These are phyloP conservation scores for Lepas anatifera DNA, from an alignment of 2,888 invertebrate species.

Conservation along the genomic window DNA sequence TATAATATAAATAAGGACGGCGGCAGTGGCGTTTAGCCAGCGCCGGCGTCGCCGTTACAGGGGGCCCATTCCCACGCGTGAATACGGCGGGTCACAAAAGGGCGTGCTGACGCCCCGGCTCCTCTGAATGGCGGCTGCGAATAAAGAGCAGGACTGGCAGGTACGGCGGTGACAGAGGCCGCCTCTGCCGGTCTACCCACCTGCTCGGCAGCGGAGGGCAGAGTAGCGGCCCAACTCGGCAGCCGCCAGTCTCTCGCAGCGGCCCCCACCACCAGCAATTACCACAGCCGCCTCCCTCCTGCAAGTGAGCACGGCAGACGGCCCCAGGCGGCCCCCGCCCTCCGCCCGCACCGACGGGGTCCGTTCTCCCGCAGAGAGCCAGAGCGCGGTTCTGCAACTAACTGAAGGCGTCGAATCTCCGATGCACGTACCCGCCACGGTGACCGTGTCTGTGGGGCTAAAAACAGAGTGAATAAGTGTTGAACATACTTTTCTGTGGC, in stretches of 20 bases:
- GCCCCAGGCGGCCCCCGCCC: background rate
- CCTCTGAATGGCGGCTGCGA: background rate
- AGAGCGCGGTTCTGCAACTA: too few relatives aligned
- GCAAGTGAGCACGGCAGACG: background rate
- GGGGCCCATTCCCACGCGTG: background rate
- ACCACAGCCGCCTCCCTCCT: background rate
- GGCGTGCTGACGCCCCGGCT: background rate
- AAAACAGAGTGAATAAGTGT: too few relatives aligned
- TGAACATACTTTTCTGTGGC: too few relatives aligned
- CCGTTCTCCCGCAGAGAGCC: background rate
- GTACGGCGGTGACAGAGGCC: background rate
- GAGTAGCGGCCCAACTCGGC: too few relatives aligned
- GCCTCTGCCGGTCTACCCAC: background rate
- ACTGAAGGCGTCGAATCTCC: too few relatives aligned
- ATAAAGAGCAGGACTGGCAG: constrained; percentile 5
- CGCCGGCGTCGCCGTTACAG: background rate
- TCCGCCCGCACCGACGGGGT: background rate
- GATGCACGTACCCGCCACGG: too few relatives aligned
- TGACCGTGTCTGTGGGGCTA: too few relatives aligned
- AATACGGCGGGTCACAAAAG: background rate
- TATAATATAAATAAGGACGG: background rate
- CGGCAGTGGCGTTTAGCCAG: background rate
- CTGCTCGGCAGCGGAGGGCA: background rate
- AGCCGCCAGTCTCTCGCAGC: too few relatives aligned
- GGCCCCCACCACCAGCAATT: background rate